Percentiles rank a stretch among this genome's conserved stretches.
Conservation (phyloP, 1,140 invertebrate genomes). For the Pogonognathellus flavescens region DNA sequence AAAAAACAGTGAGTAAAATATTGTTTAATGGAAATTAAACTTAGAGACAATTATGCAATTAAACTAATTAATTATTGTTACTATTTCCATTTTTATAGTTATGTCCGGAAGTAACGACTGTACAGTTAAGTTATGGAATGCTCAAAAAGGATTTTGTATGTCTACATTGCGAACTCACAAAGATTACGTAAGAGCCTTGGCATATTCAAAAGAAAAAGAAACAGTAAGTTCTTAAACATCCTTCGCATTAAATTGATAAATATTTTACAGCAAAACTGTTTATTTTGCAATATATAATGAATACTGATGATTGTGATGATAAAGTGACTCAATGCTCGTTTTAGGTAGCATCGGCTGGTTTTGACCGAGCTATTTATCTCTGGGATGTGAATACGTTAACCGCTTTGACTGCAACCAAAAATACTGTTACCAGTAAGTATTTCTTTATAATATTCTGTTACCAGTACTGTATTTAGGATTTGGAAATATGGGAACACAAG, state of each 20-base stretch:
- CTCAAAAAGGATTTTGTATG: slow-evolving; percentile 99
- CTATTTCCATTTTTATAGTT: slow-evolving; percentile 76
- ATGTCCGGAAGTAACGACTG: slow-evolving; percentile 99
- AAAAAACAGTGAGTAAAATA: slow-evolving; percentile 82
- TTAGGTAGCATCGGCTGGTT: slow-evolving; percentile 95
- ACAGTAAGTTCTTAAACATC: slow-evolving; percentile 56
- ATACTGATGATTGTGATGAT: background rate
- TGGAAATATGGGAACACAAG: too few species aligned
- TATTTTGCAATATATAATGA: too few species aligned
- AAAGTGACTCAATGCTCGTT: slow-evolving; percentile 3
- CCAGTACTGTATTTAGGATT: too few species aligned
- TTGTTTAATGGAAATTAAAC: background rate
- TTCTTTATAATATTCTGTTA: slow-evolving; percentile 58
- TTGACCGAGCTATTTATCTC: slow-evolving; percentile 96
- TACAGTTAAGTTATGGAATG: slow-evolving; percentile 99
- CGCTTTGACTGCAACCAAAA: slow-evolving; percentile 96
- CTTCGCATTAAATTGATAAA: too few species aligned
- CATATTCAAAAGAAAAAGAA: slow-evolving; percentile 98
- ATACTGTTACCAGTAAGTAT: slow-evolving; percentile 95
- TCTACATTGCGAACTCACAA: slow-evolving; percentile 97
- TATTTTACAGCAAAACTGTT: too few species aligned
- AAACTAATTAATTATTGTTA: background rate
- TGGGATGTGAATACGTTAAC: slow-evolving; percentile 99
- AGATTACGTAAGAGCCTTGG: slow-evolving; percentile 98
- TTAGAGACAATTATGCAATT: too few species aligned